Percentiles rank a stretch among this genome's conserved stretches.
phyloP scores from a whole-genome alignment of 2,113 vertebrate genomes.

The Zapus hudsonius region DNA sequence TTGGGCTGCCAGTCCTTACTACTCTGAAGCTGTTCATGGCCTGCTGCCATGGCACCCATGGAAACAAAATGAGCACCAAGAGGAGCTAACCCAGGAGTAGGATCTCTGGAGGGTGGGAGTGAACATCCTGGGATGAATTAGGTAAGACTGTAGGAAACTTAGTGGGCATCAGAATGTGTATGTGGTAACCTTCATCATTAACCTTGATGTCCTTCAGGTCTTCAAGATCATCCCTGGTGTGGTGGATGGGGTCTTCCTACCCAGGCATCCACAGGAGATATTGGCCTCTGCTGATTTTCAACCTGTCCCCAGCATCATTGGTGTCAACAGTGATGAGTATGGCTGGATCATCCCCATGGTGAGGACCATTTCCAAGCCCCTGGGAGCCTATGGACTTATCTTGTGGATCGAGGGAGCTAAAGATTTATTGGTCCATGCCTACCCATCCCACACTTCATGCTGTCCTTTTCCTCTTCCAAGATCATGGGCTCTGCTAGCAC shows the following conservation, averaged over 20 bases:
- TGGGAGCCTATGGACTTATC: background rate
- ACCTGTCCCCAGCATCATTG: conserved; percentile 87
- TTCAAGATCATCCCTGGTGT: conserved; percentile 63
- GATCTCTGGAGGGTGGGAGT: conserved; percentile 76
- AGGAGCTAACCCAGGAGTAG: background rate
- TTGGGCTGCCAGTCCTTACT: conserved; percentile 3
- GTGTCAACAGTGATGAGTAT: conserved; percentile 89
- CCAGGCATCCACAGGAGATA: conserved; percentile 79
- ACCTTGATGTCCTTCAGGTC: background rate
- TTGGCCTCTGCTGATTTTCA: conserved; percentile 83
- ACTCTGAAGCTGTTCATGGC: background rate
- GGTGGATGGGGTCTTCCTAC: conserved; percentile 88
- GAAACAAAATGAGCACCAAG: background rate
- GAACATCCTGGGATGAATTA: background rate
- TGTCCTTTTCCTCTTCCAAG: conserved; percentile 58
- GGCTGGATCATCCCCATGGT: conserved; percentile 83
- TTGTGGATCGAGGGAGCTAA: background rate
- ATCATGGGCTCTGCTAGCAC: background rate
- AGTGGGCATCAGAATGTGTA: background rate
- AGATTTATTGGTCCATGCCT: background rate
- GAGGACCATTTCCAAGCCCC: conserved; percentile 5
- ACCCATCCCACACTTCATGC: background rate
- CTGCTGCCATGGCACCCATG: background rate
- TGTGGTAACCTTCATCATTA: background rate
- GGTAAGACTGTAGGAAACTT: conserved; percentile 74